A percentile compares a stretch with the other conserved stretches of the same genome.
phyloP scores from a whole-genome alignment of 2,113 vertebrate species.

The Neomonachus schauinslandi region DNA sequence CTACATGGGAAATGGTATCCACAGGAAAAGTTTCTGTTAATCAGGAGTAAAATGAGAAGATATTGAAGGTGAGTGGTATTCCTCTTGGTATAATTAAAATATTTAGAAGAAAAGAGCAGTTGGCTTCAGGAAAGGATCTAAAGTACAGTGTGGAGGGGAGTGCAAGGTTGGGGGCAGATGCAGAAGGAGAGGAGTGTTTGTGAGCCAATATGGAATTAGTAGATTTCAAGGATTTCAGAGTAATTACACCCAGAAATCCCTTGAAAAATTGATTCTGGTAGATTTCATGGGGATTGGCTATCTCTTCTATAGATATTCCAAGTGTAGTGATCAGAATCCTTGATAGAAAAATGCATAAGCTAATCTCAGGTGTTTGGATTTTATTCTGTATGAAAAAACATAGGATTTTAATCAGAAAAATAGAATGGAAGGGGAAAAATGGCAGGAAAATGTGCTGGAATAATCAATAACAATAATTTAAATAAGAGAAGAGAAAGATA shows the following conservation, averaged over 20 bases:
- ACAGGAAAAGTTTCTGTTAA: background rate
- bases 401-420: background rate
- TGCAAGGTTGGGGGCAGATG: accelerated
- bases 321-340: background rate
- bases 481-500: background rate
- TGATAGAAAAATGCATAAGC: background rate
- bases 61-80: background rate
- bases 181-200: background rate
- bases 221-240: background rate
- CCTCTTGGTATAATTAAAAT: background rate
- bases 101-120: background rate
- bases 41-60: background rate
- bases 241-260: background rate
- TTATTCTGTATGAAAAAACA: background rate
- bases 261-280: background rate
- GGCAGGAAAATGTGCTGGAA: background rate
- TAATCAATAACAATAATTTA: background rate
- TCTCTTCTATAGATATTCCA: background rate
- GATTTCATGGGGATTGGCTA: background rate
- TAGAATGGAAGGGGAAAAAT: background rate
- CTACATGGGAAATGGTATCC: background rate
- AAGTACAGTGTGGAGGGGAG: background rate
- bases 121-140: background rate
- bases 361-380: background rate
- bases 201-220: background rate